Base-by-base conservation (phyloP, 2,113 vertebrate genomes). In the Syngnathoides biaculeatus region DNA sequence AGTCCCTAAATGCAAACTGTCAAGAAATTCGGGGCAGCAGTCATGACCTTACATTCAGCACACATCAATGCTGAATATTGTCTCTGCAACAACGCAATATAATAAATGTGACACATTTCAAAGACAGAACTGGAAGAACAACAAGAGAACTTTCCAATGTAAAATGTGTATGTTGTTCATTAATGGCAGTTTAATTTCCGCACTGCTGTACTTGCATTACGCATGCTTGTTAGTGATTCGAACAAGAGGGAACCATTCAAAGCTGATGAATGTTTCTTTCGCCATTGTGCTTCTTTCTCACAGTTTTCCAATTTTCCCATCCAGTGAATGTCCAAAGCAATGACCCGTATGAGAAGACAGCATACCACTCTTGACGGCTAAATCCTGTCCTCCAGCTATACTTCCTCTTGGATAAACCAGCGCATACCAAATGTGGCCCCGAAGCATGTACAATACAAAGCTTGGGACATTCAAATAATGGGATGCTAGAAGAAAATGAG, bases 331-430 rank as follows among this genome's bases (percentile, higher is more conserved):
- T 86, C 70, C 74, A 65, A 65, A 75, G 73, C 85, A 83, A 57
- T 85, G 87, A 89, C 84, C 85, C 85, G 22, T 82, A 74, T 39
- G 74, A 72, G 69, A 79, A 79, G 78, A 83, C 74, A 43, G 69
- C 69, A 26, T 20, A 65, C 47, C 68, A 75, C 71, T 68, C 74
- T 77, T 76, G 76, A 72, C 68, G 48, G 66, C 77, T 75, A 80
- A 87, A 83, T 79, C 83, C 65, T 74, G 74, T 83, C 87, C 83
- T 69, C 73, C 65, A 76, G 87, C 81, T 52, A 79, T 78, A 82
- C 75, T 87, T 85, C 85, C 79, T 82, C 79, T 87, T 82, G 81
- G 83, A 86, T 87, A 78, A 85, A 85, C 78, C 47, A 47, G 43
- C 70, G 78, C 72, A 77, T 65, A 61, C 65, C 81, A 75, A 89